Evolutionary conservation across 2,797 vertebrate species (phyloP).

Genomic region (Falco cherrug): DNA sequence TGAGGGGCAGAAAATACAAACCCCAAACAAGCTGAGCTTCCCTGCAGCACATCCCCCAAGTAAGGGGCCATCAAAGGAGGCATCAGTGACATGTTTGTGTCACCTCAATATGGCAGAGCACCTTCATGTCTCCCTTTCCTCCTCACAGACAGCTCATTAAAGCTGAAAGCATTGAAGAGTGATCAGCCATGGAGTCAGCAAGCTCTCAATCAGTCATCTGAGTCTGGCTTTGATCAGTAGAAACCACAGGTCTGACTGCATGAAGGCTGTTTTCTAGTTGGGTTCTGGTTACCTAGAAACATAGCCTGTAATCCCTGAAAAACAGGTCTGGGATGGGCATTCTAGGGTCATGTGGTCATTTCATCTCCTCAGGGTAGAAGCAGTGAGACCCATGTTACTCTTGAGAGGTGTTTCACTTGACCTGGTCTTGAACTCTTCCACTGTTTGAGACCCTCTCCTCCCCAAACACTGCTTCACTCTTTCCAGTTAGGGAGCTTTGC

Average conservation of each 20-base stretch:
- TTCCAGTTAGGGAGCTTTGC: neutral
- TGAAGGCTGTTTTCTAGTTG: neutral
- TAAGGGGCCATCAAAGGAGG: neutral
- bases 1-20: neutral
- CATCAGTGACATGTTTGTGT: conserved; percentile 9
- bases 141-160: conserved; percentile 26
- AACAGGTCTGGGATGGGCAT: neutral
- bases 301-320: neutral
- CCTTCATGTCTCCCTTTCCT: neutral
- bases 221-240: conserved; percentile 25
- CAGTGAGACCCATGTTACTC: neutral
- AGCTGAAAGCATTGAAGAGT: neutral
- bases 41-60: neutral
- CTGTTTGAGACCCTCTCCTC: neutral
- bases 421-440: neutral
- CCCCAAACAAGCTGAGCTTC: neutral
- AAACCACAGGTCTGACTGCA: neutral
- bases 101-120: neutral
- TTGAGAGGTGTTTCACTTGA: neutral
- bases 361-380: neutral
- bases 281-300: neutral
- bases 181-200: neutral
- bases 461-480: neutral
- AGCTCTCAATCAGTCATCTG: neutral
- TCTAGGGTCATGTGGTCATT: neutral